Base-by-base conservation (phyloP, 2,113 vertebrate species). In the Lepus americanus region DNA sequence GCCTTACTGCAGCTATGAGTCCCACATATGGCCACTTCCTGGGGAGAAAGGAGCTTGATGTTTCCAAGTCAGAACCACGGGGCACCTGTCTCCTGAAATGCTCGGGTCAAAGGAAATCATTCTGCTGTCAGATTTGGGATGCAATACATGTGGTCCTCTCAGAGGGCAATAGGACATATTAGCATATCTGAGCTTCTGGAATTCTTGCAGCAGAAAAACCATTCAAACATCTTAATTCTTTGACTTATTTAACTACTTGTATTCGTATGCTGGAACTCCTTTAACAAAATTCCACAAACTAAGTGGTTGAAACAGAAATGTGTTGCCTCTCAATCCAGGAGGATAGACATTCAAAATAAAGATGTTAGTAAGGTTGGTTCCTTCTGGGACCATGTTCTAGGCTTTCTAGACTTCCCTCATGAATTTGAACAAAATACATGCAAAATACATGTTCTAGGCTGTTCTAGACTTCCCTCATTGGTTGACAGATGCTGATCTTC, bases 101-200 rank as follows among this genome's bases (percentile, higher is more conserved):
- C 23, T 72, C 76, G 10, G 17, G 67, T 31, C 59, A 69, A 90
- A 93, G 20, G 31, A 77, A 94, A 79, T 25, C 22, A 31, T 25
- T 13, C 74, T 64, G 22, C 13, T 31, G 31, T 72, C 51, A 87
- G 14, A 53, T 64, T 11, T 74, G 59, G 8, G 74, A 53, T 33
- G 6, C 25, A 6, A 70, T 3, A 14, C 29, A 33, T 11, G 44
- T 9, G 23, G 12, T 70, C 17, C 49, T 67, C 63, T 59, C 33
- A 66, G 27, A 23, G 33, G 11, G 20, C 14, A 16, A n/a, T 0
- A 0, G 31, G 51, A 33, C 39, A 70, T 5, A 49, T 33, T 19
- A 70, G 16, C 39, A 20, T 36, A 53, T 31, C 39, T 55, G 25
- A 76, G 44, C 6, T 77, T 82, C 67, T 61, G 5, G 31, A 29